phyloP scores from a whole-genome alignment of 2,797 vertebrate species.

The Eospalax fontanierii region DNA sequence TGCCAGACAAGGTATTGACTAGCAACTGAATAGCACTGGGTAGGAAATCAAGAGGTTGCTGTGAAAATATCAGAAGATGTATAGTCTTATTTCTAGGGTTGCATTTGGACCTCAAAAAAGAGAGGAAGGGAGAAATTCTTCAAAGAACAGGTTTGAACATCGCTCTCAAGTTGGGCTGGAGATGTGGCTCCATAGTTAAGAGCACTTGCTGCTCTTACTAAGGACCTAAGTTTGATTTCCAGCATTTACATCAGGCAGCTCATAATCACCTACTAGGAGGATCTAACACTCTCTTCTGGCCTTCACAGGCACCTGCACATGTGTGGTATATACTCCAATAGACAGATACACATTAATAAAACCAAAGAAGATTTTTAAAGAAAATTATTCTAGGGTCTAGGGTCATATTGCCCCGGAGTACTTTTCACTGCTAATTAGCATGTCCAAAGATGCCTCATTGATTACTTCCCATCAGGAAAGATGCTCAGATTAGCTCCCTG shows the following conservation, averaged over 20 bases:
- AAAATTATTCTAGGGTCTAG: conserved; percentile 15
- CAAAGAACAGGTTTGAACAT: conserved; percentile 45
- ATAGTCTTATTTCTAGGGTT: neutral
- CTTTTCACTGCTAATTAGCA: neutral
- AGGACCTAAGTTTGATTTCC: neutral
- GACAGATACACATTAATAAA: neutral
- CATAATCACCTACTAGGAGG: neutral
- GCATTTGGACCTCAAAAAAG: neutral
- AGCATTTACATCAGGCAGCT: neutral
- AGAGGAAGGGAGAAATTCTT: neutral
- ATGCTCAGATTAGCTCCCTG: neutral
- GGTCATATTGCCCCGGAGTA: neutral
- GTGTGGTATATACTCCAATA: neutral
- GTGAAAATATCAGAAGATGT: neutral
- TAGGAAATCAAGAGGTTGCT: neutral
- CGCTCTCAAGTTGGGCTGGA: neutral
- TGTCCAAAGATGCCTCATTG: neutral
- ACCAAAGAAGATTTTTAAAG: neutral
- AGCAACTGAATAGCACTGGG: neutral
- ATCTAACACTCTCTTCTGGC: neutral
- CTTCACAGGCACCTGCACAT: neutral
- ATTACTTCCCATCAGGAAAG: neutral
- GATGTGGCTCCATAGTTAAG: neutral
- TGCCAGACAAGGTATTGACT: neutral
- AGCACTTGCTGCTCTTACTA: neutral